Evolutionary conservation across 2,797 vertebrate species (phyloP).

Genomic region (Helostoma temminkii): DNA sequence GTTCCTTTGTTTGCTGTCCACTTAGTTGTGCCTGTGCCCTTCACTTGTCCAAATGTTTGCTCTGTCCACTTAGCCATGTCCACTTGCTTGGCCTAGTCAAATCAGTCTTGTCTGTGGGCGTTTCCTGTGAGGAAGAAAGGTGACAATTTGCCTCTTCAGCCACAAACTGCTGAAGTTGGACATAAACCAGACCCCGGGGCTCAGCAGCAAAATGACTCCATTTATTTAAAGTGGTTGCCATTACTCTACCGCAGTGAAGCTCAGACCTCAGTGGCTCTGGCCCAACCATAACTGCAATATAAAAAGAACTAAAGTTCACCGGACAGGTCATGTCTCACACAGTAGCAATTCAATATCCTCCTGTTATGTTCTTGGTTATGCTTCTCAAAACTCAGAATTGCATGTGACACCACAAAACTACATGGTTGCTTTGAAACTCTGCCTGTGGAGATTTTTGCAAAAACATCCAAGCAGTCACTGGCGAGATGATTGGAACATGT

Average conservation of each 20-base stretch:
- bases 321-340: constrained; percentile 83
- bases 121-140: constrained; percentile 69
- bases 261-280: constrained; percentile 70
- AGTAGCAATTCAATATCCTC: constrained; percentile 82
- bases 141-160: constrained; percentile 80
- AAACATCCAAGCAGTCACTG: constrained; percentile 55
- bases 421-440: constrained; percentile 78
- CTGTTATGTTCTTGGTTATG: constrained; percentile 78
- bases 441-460: constrained; percentile 51
- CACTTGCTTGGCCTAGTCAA: constrained; percentile 66
- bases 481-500: constrained; percentile 62
- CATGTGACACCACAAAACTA: constrained; percentile 82
- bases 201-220: constrained; percentile 67
- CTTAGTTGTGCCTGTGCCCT: constrained; percentile 59
- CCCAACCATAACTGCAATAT: constrained; percentile 78
- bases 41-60: constrained; percentile 71
- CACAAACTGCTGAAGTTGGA: constrained; percentile 80
- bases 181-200: constrained; percentile 71
- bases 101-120: constrained; percentile 59
- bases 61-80: constrained; percentile 74
- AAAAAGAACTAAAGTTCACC: constrained; percentile 80
- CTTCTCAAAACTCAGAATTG: constrained; percentile 78
- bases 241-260: constrained; percentile 69
- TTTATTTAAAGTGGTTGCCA: constrained; percentile 81
- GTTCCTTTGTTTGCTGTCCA: constrained; percentile 71